These are phyloP conservation scores for Gari tellinella DNA, from an alignment of 2,888 invertebrate species.

Conservation along the genomic window DNA sequence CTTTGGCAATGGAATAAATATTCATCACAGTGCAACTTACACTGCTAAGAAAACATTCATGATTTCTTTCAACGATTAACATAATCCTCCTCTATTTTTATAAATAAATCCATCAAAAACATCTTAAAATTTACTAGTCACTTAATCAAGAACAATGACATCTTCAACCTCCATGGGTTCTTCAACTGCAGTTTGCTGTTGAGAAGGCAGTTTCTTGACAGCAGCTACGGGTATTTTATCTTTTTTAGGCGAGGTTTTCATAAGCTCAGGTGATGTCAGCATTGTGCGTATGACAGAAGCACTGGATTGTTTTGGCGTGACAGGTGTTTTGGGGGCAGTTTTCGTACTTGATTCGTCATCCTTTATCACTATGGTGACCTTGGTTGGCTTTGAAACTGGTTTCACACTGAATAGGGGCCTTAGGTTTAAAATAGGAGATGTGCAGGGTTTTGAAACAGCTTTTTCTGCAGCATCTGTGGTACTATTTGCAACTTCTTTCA, in stretches of 20 bases:
- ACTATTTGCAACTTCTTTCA: neutral
- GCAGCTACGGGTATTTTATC: neutral
- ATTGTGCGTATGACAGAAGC: slow-evolving; percentile 16
- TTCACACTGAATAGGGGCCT: too few relatives aligned
- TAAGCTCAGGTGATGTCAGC: slow-evolving; percentile 45
- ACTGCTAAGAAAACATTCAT: too few relatives aligned
- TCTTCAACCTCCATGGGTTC: slow-evolving; percentile 24
- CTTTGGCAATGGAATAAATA: too few relatives aligned
- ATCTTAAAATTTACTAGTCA: too few relatives aligned
- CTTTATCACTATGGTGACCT: too few relatives aligned
- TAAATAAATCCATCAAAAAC: too few relatives aligned
- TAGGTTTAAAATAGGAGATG: too few relatives aligned
- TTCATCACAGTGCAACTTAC: too few relatives aligned
- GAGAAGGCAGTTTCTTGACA: neutral
- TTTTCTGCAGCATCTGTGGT: neutral
- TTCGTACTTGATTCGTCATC: neutral
- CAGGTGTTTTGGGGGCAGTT: neutral
- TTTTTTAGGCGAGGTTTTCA: slow-evolving; percentile 31
- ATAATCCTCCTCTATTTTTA: too few relatives aligned
- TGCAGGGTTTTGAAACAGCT: too few relatives aligned
- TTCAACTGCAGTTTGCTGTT: neutral
- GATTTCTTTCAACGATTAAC: too few relatives aligned
- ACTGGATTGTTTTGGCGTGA: neutral
- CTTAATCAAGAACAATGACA: slow-evolving; percentile 22
- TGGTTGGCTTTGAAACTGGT: too few relatives aligned